phyloP scores from a whole-genome alignment of 2,113 vertebrate species.

The Poicephalus meyeri region DNA sequence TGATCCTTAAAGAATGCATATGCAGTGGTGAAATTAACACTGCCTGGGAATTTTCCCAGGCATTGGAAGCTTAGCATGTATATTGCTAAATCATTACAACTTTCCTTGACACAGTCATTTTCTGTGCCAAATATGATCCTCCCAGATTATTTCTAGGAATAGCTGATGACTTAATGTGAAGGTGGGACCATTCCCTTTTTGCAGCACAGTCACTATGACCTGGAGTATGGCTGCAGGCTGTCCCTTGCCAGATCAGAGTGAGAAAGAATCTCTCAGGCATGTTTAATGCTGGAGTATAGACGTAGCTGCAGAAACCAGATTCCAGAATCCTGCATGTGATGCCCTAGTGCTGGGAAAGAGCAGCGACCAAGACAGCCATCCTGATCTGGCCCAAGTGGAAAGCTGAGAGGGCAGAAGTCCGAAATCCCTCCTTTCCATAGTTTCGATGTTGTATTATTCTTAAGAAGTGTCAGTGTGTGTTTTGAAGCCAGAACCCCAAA shows the following conservation, averaged over 20 bases:
- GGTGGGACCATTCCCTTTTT: not conserved
- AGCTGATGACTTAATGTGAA: accelerated
- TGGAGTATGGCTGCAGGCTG: not conserved
- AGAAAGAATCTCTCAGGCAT: not conserved
- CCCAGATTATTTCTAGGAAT: not conserved
- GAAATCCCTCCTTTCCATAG: not conserved
- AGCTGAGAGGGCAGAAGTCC: not conserved
- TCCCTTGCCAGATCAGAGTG: not conserved
- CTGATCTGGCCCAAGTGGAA: not conserved
- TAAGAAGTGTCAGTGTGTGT: not conserved
- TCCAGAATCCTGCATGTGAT: not conserved
- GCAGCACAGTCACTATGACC: not conserved
- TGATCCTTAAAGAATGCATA: not conserved
- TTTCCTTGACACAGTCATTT: not conserved
- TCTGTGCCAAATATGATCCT: not conserved
- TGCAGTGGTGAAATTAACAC: not conserved
- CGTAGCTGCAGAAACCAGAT: not conserved
- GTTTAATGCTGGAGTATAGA: not conserved
- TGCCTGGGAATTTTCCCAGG: not conserved
- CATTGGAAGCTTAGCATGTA: not conserved
- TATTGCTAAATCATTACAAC: not conserved
- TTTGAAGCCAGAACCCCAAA: not conserved
- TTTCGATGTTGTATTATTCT: not conserved
- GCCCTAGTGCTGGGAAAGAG: not conserved
- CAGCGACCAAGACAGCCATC: accelerated